Evolutionary conservation across 2,888 invertebrate genomes (phyloP), one percentile per base, ranked within the genome.

Genomic region (Tipula vernalis): DNA sequence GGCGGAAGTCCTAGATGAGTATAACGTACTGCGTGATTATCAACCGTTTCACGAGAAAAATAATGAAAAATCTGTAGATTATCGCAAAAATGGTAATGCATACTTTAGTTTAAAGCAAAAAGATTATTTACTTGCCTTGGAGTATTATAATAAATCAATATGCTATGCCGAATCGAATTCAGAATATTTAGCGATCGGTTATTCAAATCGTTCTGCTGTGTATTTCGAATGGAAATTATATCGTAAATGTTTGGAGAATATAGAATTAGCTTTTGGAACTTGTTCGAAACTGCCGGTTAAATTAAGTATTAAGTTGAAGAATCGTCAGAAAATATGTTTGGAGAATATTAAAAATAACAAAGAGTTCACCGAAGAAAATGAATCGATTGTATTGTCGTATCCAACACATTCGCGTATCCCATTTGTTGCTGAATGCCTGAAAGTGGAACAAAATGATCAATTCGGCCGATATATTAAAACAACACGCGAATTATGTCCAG

Each of bases 161-260:
- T 93, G 94, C 12, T 92, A 92, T 90, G 95, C 96, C 6, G 93
- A 94, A 86, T 87, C 89, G 0, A 90, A 91, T 71, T 93, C 95
- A 13, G 93, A 94, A 88, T 93, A 93, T 89, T 93, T 95, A 88
- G 91, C 93, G 12, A 90, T 95, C 85, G 95, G 95, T 0, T 93
- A 95, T 89, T 95, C 95, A 0, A 97, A 97, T 90, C 93, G 97
- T 89, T 96, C 97, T 83, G 96, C 96, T 39, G 94, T 95, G 8
- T 93, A 96, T 86, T 94, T 93, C 88, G 93, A 94, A 88, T 92
- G 95, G 89, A 92, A 93, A 87, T 93, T 94, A 85, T 95, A 94
- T 90, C 90, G 92, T 36, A 94, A 95, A 89, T 95, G 96, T 89
- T 89, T 96, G 51, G 90, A 91, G 89, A 97, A 97, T 90, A 95